Base-by-base conservation (phyloP, 64 coral and sea anemone species). In the Catalaphyllia jardinei region DNA sequence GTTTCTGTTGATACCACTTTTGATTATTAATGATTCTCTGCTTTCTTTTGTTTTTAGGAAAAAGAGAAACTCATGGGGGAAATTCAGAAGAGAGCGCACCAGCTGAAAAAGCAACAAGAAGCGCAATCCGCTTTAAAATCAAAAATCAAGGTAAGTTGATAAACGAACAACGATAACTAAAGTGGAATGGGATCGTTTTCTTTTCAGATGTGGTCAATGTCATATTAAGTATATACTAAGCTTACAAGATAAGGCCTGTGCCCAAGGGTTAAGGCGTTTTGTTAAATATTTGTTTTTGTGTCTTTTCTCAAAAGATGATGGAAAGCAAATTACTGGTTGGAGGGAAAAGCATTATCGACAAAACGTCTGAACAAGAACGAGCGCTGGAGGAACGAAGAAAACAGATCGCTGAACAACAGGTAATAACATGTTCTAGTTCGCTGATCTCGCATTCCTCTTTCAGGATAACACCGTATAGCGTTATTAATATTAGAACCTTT, bases 341-440 rank as follows among this genome's bases (percentile, higher is more conserved):
- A 39, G 97, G 97, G 1, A 95, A 95, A 59, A 99, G 97, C 74
- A 99, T 99, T 83, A 77, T 99, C 5, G 97, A 99, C 72, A 95
- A 95, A 54, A 99, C 97, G 13, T 74, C 87, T 6, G 97, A 99
- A 93, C 97, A 99, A 51, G 97, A 99, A 62, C 87, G 93, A 91
- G 97, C 90, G 2, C 79, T 99, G 15, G 97, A 99, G 83, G 90
- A 93, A 71, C 92, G 86, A 55, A 85, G 91, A 5, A 91, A 84
- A 73, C 91, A 95, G 52, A 93, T 99, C 31, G 93, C 97, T 38
- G 97, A 99, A 86, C 93, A 95, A 63, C 92, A 95, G 86, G 97
- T 46, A 46, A 46, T 46, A 4, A 46, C 39, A 46, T 46, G 39
- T 46, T 4, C 39, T 46, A 46, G 39, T 4, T 46, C 39, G 39